A percentile compares a stretch with the other conserved stretches of the same genome.
Evolutionary conservation across 2,797 vertebrate genomes (phyloP).

Genomic region (Parauchenoglanis punctatus): DNA sequence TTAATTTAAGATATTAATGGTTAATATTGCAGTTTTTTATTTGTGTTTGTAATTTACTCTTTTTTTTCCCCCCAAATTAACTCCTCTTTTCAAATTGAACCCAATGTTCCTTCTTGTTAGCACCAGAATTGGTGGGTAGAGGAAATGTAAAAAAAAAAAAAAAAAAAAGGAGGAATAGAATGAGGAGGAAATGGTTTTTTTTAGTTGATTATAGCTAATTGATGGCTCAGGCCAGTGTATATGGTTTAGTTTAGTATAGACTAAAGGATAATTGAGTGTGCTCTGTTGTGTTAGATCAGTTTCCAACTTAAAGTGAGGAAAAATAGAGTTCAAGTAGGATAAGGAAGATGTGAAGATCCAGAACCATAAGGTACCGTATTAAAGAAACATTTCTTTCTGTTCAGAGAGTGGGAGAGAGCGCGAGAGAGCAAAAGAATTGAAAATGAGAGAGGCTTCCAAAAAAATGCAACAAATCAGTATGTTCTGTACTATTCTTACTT

Average conservation of each 20-base stretch:
- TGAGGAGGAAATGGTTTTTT: not conserved
- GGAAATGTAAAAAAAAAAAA: too few relatives aligned
- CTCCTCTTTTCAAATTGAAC: not conserved
- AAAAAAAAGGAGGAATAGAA: not conserved
- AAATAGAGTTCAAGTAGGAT: slow-evolving; percentile 26
- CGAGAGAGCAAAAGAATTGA: not conserved
- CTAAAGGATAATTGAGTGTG: not conserved
- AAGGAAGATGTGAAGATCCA: slow-evolving; percentile 51
- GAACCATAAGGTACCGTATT: slow-evolving; percentile 52
- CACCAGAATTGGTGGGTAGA: not conserved
- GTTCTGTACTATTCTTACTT: slow-evolving; percentile 23
- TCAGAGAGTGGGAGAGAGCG: slow-evolving; percentile 16
- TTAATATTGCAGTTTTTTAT: not conserved
- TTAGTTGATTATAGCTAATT: not conserved
- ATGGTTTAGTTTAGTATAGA: not conserved
- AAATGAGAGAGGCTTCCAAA: slow-evolving; percentile 10
- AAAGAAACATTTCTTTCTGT: slow-evolving; percentile 43
- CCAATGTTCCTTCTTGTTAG: not conserved
- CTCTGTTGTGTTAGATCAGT: not conserved
- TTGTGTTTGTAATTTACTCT: not conserved
- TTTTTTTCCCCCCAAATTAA: not conserved
- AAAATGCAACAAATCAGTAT: slow-evolving; percentile 20
- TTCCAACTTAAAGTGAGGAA: slow-evolving; percentile 10
- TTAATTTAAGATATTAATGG: not conserved
- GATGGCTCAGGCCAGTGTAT: not conserved